These are phyloP conservation scores for Psilanteris sp. DNA, from an alignment of 1,140 invertebrate genomes.

Conservation along the genomic window DNA sequence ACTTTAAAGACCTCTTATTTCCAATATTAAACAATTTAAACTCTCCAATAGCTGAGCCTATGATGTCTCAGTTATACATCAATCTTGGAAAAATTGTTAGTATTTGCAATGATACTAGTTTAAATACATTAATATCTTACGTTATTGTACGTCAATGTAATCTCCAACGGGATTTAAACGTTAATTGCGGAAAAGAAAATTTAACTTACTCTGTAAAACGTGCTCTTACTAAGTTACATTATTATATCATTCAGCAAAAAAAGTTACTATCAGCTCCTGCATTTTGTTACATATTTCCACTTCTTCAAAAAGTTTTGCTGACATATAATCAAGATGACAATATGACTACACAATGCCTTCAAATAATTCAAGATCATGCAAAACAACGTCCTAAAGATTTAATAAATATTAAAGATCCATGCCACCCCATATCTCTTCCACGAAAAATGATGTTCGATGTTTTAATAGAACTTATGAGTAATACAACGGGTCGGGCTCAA, in stretches of 20 bases:
- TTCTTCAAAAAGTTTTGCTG: constrained; percentile 85
- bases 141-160: constrained; percentile 86
- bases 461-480: constrained; percentile 89
- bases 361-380: constrained; percentile 87
- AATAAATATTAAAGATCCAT: constrained; percentile 79
- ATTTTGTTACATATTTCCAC: constrained; percentile 91
- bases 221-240: constrained; percentile 82
- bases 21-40: constrained; percentile 83
- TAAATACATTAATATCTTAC: constrained; percentile 83
- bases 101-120: constrained; percentile 73
- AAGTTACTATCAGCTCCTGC: constrained; percentile 84
- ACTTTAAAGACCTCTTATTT: constrained; percentile 84
- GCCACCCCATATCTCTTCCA: constrained; percentile 89
- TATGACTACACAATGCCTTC: constrained; percentile 83
- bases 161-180: constrained; percentile 88
- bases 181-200: constrained; percentile 88
- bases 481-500: constrained; percentile 85
- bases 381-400: constrained; percentile 81
- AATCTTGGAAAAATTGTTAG: constrained; percentile 81
- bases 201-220: constrained; percentile 82
- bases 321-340: constrained; percentile 81
- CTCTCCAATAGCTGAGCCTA: constrained; percentile 86
- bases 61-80: constrained; percentile 83
- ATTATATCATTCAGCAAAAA: constrained; percentile 77
- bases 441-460: constrained; percentile 89